Percentiles rank a stretch among this genome's conserved stretches.
Conservation (phyloP, 2,797 vertebrate genomes). For the Sarcoramphus papa region DNA sequence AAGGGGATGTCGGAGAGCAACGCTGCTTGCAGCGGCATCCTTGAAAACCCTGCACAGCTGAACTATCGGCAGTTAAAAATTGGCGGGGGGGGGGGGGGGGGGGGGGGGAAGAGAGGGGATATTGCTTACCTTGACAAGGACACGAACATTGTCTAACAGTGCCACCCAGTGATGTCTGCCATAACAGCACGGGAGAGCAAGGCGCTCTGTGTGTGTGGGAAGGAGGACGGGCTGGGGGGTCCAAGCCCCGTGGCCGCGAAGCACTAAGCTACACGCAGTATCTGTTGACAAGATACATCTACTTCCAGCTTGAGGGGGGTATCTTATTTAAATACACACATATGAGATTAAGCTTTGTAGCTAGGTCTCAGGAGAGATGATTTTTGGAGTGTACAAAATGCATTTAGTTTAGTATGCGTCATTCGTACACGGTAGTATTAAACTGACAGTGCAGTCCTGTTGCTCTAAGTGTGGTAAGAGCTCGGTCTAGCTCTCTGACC, state of each 20-base stretch:
- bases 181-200: slow-evolving; percentile 12
- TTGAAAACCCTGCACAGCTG: not conserved
- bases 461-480: not conserved
- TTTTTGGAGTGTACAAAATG: not conserved
- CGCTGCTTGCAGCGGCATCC: not conserved
- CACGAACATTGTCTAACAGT: slow-evolving; percentile 51
- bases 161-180: slow-evolving; percentile 58
- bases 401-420: not conserved
- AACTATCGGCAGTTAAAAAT: not conserved
- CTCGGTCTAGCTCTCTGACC: not conserved
- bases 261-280: fast-evolving
- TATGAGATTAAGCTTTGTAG: not conserved
- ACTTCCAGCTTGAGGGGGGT: not conserved
- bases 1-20: not conserved
- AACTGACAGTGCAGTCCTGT: fast-evolving
- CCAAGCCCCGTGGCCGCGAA: fast-evolving
- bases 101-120: not conserved
- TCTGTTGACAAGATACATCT: not conserved
- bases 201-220: fast-evolving
- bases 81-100: not conserved
- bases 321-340: fast-evolving
- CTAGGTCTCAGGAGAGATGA: not conserved
- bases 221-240: not conserved
- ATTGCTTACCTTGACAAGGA: slow-evolving; percentile 6
- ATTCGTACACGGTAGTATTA: fast-evolving